These are phyloP conservation scores for Nycticebus coucang DNA, from an alignment of 2,113 vertebrate species.

Conservation along the genomic window DNA sequence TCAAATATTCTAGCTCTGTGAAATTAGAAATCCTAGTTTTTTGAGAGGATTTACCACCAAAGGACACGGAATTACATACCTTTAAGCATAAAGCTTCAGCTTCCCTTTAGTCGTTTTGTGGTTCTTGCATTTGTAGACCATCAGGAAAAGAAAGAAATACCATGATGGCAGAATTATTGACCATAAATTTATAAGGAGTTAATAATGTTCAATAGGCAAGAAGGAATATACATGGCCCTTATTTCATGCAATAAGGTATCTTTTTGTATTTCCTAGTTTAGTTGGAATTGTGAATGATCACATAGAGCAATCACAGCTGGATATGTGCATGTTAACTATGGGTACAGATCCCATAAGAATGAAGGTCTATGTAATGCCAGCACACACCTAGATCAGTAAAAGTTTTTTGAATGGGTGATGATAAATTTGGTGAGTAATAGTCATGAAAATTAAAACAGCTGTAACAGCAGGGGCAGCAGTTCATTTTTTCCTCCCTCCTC, in stretches of 20 bases:
- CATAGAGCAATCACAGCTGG: neutral
- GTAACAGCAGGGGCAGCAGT: neutral
- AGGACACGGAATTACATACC: neutral
- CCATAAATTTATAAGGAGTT: neutral
- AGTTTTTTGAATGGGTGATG: neutral
- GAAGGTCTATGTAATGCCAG: neutral
- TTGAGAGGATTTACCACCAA: neutral
- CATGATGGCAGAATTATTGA: neutral
- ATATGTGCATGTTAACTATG: neutral
- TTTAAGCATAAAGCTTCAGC: neutral
- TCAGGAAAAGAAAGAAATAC: neutral
- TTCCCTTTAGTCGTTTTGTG: neutral
- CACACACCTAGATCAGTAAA: neutral
- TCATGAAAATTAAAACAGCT: neutral
- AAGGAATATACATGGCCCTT: neutral
- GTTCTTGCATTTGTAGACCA: neutral
- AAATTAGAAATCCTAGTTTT: neutral
- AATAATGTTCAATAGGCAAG: neutral
- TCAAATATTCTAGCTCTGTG: neutral
- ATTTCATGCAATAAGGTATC: too few relatives aligned
- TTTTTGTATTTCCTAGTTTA: neutral
- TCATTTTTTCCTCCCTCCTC: neutral
- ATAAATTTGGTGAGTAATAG: neutral
- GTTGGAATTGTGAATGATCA: neutral
- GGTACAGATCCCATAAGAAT: neutral